These are phyloP conservation scores for Scaptomyza parva DNA, from an alignment of 2,888 invertebrate species.

Conservation along the genomic window DNA sequence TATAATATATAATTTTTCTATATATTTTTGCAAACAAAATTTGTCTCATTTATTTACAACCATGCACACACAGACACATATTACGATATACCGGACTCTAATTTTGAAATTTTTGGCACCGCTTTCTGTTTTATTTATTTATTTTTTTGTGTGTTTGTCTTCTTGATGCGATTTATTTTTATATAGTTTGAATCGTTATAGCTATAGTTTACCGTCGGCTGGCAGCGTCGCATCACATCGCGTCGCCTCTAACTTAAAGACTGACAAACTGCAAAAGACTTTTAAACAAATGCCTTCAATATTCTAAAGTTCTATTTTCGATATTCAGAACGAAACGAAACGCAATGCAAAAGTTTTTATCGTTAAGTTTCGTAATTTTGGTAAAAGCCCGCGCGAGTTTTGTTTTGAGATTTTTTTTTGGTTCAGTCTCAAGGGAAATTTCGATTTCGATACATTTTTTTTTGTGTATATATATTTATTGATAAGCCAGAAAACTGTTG, in stretches of 20 bases:
- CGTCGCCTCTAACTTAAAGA: conserved; percentile 61
- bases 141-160: conserved; percentile 22
- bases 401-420: conserved; percentile 6
- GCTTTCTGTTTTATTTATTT: conserved; percentile 42
- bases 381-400: conserved; percentile 37
- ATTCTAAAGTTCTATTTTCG: conserved; percentile 70
- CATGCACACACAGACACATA: conserved; percentile 31
- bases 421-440: conserved; percentile 34
- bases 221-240: conserved; percentile 58
- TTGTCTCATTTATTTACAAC: conserved; percentile 63
- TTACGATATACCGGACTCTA: conserved; percentile 70
- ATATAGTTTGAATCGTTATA: conserved; percentile 42
- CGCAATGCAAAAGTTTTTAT: conserved; percentile 37
- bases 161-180: conserved; percentile 56
- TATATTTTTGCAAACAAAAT: conserved; percentile 13
- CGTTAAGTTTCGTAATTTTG: conserved; percentile 65
- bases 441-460: conserved; percentile 29
- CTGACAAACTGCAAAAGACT: conserved; percentile 43
- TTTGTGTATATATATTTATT: conserved; percentile 25
- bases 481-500: conserved; percentile 30
- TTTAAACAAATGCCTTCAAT: conserved; percentile 55
- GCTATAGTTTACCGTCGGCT: conserved; percentile 21
- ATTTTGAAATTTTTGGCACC: conserved; percentile 78
- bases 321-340: conserved; percentile 53
- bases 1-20: neutral